phyloP scores from a whole-genome alignment of 2,797 vertebrate genomes.

The Notolepis coatsorum region DNA sequence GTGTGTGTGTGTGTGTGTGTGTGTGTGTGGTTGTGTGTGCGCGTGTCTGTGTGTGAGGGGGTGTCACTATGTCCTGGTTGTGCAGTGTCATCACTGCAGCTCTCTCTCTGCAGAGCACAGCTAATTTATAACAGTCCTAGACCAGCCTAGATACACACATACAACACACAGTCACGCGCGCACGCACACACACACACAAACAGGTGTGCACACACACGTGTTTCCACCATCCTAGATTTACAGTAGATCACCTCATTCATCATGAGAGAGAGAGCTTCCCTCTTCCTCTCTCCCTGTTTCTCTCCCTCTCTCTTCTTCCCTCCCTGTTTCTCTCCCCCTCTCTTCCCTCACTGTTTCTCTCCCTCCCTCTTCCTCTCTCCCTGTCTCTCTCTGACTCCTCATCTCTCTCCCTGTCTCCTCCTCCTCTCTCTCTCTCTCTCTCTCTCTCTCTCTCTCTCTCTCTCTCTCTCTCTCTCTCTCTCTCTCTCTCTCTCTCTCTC shows the following conservation, averaged over 20 bases:
- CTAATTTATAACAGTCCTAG: constrained; percentile 67
- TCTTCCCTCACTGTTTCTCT: too few relatives aligned
- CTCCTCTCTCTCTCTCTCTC: too few relatives aligned
- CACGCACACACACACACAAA: constrained; percentile 8
- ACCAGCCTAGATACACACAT: constrained; percentile 60
- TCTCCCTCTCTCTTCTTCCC: not conserved
- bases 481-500: constrained; percentile 1
- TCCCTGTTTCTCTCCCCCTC: not conserved
- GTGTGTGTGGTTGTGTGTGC: constrained; percentile 1
- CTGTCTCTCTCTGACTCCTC: too few relatives aligned
- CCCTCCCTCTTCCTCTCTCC: too few relatives aligned
- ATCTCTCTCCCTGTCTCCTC: too few relatives aligned
- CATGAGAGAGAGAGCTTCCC: constrained; percentile 29
- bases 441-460: too few relatives aligned
- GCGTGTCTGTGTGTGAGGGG: not conserved
- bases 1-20: not conserved
- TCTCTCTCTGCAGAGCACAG: constrained; percentile 63
- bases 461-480: too few relatives aligned
- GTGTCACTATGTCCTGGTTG: constrained; percentile 24
- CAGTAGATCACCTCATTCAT: constrained; percentile 57
- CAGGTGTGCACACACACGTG: constrained; percentile 23
- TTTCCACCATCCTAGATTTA: constrained; percentile 63
- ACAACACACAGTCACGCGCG: not conserved
- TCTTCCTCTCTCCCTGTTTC: not conserved
- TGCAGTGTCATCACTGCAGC: constrained; percentile 69